Evolutionary conservation across 2,797 vertebrate genomes (phyloP), one percentile per base, ranked within the genome.

Genomic region (Leptoclinus maculatus): DNA sequence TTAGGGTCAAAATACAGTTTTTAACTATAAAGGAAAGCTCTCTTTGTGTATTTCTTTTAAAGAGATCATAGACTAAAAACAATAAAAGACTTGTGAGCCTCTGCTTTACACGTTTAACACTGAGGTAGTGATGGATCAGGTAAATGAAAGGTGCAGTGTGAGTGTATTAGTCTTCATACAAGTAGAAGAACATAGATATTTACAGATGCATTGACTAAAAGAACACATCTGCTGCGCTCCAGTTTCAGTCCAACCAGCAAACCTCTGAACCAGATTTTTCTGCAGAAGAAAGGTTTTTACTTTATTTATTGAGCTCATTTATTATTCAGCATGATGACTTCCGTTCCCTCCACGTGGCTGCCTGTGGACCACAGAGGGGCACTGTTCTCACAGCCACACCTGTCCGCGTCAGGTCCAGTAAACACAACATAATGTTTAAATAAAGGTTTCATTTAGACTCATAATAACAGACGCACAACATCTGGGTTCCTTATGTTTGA

Each of bases 311-410:
- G 32, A 34, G 32, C 32, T 34, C 32, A 34, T 34, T 34, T 7
- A 7, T 34, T 34, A 34, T 36, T 12, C 12, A 49, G 13, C 29
- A 19, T 19, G 25, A 34, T 25, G 2, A 16, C 9, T 3, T 72
- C 17, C 19, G 2, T 2, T 38, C 13, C 10, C 17, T 53, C 34
- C 51, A 10, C 65, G 70, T 51, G 54, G 54, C 47, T 32, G 36
- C 0, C 39, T 32, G 45, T 9, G 1, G 8, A 14, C 66, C 80
- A 70, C 75, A 19, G 0, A 12, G 56, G 45, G 81, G 75, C 78
- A 19, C 67, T 76, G 67, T 65, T 43, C 39, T 34, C 57, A 14
- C 17, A 27, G 53, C 32, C 32, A 17, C 1, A 66, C 38, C 8
- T 77, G 38, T 36, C 21, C 0, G 32, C 4, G 9, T 51, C 25